Conservation (phyloP, 2,797 vertebrate species). For the Enteromius treurensis region DNA sequence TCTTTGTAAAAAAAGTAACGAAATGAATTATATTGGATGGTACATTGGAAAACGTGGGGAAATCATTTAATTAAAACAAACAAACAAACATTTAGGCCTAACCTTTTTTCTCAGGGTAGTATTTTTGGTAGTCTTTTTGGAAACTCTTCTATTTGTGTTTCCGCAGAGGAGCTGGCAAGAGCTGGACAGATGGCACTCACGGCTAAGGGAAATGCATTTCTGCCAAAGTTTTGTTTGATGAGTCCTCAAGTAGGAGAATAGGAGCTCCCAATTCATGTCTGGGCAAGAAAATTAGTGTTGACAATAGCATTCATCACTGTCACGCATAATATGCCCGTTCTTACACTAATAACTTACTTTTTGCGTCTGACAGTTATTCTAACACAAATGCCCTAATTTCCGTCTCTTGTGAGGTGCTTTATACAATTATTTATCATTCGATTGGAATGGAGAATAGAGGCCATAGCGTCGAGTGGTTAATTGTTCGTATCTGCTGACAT, state of each 20-base stretch:
- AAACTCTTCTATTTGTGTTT: slow-evolving; percentile 6
- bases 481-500: slow-evolving; percentile 37
- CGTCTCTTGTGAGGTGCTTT: background rate
- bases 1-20: background rate
- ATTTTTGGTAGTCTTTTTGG: background rate
- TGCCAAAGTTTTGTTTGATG: slow-evolving; percentile 40
- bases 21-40: background rate
- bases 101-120: background rate
- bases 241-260: slow-evolving; percentile 28
- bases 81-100: background rate
- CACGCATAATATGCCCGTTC: slow-evolving; percentile 20
- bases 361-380: background rate
- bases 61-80: background rate
- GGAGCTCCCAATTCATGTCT: slow-evolving; percentile 26
- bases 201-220: slow-evolving; percentile 12
- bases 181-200: slow-evolving; percentile 10
- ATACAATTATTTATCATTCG: background rate
- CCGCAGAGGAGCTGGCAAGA: slow-evolving; percentile 13
- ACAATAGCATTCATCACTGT: slow-evolving; percentile 19
- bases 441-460: background rate
- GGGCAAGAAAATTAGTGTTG: slow-evolving; percentile 19
- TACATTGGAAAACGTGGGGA: background rate
- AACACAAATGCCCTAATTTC: background rate
- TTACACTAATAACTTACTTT: background rate
- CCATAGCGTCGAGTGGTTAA: background rate